phyloP scores from a whole-genome alignment of 1,140 invertebrate species.

The Anagrus nilaparvatae region DNA sequence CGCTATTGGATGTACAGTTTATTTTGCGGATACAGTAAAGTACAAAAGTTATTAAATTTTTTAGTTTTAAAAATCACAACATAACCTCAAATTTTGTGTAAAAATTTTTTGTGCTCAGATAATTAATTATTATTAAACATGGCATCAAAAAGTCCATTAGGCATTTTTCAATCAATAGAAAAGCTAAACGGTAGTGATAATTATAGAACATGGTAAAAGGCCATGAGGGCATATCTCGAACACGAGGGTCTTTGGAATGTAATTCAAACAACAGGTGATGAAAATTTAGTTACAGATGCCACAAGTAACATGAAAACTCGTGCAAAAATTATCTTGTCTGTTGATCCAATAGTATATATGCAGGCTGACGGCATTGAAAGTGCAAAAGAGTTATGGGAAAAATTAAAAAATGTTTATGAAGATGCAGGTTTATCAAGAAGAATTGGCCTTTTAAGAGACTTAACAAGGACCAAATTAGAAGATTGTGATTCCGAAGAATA shows the following conservation, averaged over 20 bases:
- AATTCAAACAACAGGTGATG: background rate
- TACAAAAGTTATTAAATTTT: no score
- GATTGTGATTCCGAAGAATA: background rate
- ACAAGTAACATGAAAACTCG: background rate
- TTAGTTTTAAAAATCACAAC: no score
- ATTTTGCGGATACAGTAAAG: no score
- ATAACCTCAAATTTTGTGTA: no score
- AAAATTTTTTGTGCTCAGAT: no score
- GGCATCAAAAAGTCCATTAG: no score
- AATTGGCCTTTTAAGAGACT: background rate
- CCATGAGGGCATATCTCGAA: slow-evolving; percentile 26
- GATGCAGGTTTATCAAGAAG: background rate
- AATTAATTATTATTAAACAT: no score
- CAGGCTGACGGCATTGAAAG: background rate
- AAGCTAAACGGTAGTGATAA: slow-evolving; percentile 27
- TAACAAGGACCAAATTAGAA: background rate
- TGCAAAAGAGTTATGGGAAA: background rate
- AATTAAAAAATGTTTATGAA: background rate
- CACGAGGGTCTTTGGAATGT: slow-evolving; percentile 24
- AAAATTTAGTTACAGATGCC: background rate
- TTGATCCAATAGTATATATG: background rate
- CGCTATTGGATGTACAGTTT: no score
- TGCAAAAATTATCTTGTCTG: background rate
- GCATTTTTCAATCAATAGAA: slow-evolving; percentile 14
- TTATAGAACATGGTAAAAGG: slow-evolving; percentile 26